phyloP scores from a whole-genome alignment of 2,888 invertebrate species.

The Microplitis manilae region DNA sequence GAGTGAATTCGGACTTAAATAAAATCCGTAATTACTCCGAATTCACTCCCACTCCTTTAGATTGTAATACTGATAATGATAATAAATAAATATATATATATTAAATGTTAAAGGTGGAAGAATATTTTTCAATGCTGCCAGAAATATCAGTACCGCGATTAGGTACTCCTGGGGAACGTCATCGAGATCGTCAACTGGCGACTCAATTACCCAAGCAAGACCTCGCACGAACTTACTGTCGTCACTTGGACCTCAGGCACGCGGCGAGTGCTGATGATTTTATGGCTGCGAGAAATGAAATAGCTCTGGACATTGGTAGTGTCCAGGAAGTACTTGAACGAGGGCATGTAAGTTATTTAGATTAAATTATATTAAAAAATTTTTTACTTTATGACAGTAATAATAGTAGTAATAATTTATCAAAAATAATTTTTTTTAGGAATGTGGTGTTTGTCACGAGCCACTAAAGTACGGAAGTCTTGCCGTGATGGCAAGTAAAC shows the following conservation, averaged over 20 bases:
- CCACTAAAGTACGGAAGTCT: constrained; percentile 85
- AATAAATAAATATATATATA: background rate
- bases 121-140: constrained; percentile 92
- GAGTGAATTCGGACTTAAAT: too few relatives aligned
- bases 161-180: constrained; percentile 85
- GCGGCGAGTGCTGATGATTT: constrained; percentile 93
- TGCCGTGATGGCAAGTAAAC: constrained; percentile 87
- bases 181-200: constrained; percentile 86
- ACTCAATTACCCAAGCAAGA: constrained; percentile 96
- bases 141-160: constrained; percentile 78
- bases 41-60: background rate
- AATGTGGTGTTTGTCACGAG: constrained; percentile 88
- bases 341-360: constrained; percentile 54
- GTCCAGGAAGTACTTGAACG: constrained; percentile 66
- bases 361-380: background rate
- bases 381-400: background rate
- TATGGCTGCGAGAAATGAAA: constrained; percentile 93
- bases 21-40: background rate
- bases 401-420: background rate
- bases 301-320: constrained; percentile 93
- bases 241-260: constrained; percentile 85
- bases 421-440: constrained; percentile 73
- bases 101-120: constrained; percentile 80
- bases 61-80: background rate
- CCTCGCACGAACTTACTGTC: constrained; percentile 89